Evolutionary conservation across 2,888 invertebrate species (phyloP).

Genomic region (Sycophila texana): DNA sequence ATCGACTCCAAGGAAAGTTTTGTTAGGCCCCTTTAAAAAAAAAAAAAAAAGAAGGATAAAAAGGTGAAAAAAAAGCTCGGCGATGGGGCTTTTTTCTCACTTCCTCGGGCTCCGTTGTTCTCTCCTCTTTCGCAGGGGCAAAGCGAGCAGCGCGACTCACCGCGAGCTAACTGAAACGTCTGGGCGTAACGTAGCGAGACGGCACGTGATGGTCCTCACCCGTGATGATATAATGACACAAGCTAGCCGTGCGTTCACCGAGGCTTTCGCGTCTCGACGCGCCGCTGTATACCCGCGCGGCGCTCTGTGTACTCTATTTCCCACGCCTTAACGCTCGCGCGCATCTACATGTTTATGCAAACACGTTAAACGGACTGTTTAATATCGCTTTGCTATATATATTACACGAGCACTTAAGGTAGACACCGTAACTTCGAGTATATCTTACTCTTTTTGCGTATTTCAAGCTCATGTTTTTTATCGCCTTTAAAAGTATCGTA

Average conservation of each 20-base stretch:
- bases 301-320: conserved; percentile 32
- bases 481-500: too few relatives aligned
- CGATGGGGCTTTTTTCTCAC: not conserved
- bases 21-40: not conserved
- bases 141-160: not conserved
- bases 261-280: conserved; percentile 57
- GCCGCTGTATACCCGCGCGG: conserved; percentile 54
- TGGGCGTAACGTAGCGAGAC: not conserved
- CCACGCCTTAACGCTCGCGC: conserved; percentile 41
- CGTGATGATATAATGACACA: conserved; percentile 38
- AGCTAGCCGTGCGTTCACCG: conserved; percentile 29
- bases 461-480: too few relatives aligned
- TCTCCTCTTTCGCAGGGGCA: not conserved
- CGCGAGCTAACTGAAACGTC: not conserved
- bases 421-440: too few relatives aligned
- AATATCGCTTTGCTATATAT: too few relatives aligned
- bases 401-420: too few relatives aligned
- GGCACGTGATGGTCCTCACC: not conserved
- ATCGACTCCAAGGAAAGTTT: not conserved
- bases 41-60: not conserved
- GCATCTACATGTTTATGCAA: conserved; percentile 12
- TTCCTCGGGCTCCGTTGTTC: not conserved
- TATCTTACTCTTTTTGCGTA: too few relatives aligned
- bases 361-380: not conserved
- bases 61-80: not conserved